Base-by-base conservation (phyloP, 2,113 vertebrate genomes). In the Ciconia boyciana region DNA sequence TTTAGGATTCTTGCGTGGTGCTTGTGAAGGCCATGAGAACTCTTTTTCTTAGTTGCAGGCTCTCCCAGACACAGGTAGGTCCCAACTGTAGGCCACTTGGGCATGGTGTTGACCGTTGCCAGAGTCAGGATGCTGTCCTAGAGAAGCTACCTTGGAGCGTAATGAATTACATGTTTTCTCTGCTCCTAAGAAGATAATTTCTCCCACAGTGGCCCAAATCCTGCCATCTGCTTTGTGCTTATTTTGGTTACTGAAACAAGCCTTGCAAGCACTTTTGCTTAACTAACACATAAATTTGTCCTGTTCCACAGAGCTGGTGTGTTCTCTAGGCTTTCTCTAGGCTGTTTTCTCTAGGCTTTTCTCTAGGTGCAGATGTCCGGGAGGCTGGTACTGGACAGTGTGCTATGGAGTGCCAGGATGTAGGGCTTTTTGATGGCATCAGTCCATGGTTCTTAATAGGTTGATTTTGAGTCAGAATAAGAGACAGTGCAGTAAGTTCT, bases 91-190 rank as follows among this genome's bases (percentile, higher is more conserved):
- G 44, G 52, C 29, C 26, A 57, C 10, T 9, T 66, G 36, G 16
- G 4, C 14, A 12, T 8, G 9, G 13, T 65, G 18, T 55, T 71
- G 36, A 24, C 11, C 1, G 1, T 39, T 72, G 25, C 34, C 55
- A 49, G 34, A 64, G 34, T 41, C 41, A 51, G 0, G 3, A 16
- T 77, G 32, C 62, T 66, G 22, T 60, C 34, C 31, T 72, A n/a
- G 74, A 87, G 10, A 32, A 55, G n/a, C 11, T 60, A 12, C 39
- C 52, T 17, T n/a, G 58, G 6, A 71, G 6, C 0, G 0, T 10
- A 32, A 41, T 18, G 43, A 66, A 69, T 68, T 26, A 10, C 10
- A 1, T 72, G 12, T 75, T 92, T 90, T 77, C 19, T 77, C 31
- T 28, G 10, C 31, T 77, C 34, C 41, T 77, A 44, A 65, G 48